Evolutionary conservation across 1,140 invertebrate species (phyloP), one percentile per base, ranked within the genome.

Genomic region (Oreohelix idahoensis): DNA sequence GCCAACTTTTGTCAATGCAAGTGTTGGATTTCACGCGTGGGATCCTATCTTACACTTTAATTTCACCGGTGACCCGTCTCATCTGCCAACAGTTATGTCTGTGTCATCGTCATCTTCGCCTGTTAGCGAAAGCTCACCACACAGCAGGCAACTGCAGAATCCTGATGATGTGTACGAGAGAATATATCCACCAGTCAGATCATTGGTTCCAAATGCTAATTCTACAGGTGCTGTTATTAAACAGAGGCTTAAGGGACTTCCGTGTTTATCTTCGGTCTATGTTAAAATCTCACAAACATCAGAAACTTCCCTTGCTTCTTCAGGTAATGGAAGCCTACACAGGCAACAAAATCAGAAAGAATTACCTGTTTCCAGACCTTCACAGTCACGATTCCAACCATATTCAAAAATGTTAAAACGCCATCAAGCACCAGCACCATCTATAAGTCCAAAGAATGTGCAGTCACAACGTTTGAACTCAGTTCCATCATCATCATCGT

Each of bases 101-200:
- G 79, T 81, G 29, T 49, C 75, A 8, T 26, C 23, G 26, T 26
- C 38, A 26, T n/a, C 71, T 26, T 2, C 71, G 17, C n/a, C n/a
- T 13, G 17, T 32, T 10, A 36, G 32, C 13, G 26, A 35, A 36
- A 51, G 15, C 45, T 69, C 36, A 35, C 1, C 51, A 69, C 1
- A 2, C 17, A 20, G 36, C 17, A 53, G 49, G 10, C 13, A 35
- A 45, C 45, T 26, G 53, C 53, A 58, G 23, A 45, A 58, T 23
- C 42, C 79, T 8, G 26, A 73, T n/a, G 10, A 10, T 71, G 79
- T 81, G 20, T 81, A 81, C 32, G 79, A 81, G 26, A 63, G 79
- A 32, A n/a, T 81, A 66, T 81, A 63, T 29, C 79, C 79, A n/a
- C 79, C 79, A 17, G 32, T 81, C 39, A 81, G 20, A n/a, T 71